A percentile compares a stretch with the other conserved stretches of the same genome.
These are phyloP conservation scores for Wiebesia pumilae DNA, from an alignment of 1,140 invertebrate species.

Conservation along the genomic window DNA sequence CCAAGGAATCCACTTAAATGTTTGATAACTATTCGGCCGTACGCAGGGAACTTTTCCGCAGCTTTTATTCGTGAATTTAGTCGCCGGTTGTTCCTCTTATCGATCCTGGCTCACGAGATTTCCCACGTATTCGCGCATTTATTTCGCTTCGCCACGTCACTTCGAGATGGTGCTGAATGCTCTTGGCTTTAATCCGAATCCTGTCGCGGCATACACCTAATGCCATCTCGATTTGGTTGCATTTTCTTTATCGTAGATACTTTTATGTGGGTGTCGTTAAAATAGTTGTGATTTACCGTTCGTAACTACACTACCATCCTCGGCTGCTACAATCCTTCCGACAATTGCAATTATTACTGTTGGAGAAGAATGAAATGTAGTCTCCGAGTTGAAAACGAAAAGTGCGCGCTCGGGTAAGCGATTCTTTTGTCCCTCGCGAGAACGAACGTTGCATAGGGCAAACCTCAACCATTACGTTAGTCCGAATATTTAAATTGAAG, in stretches of 20 bases:
- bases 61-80: neutral
- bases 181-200: neutral
- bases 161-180: slow-evolving; percentile 62
- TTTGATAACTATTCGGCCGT: neutral
- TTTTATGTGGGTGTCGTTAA: slow-evolving; percentile 32
- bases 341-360: neutral
- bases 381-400: too few relatives aligned
- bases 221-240: slow-evolving; percentile 32
- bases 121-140: slow-evolving; percentile 24
- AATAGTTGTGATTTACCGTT: slow-evolving; percentile 54
- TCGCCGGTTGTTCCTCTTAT: slow-evolving; percentile 52
- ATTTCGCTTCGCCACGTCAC: slow-evolving; percentile 54
- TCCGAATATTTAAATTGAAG: too few relatives aligned
- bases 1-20: neutral
- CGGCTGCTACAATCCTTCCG: neutral
- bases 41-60: neutral
- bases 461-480: too few relatives aligned
- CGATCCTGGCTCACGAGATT: slow-evolving; percentile 54
- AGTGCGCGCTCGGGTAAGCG: too few relatives aligned
- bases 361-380: too few relatives aligned
- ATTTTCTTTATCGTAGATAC: slow-evolving; percentile 10
- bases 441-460: too few relatives aligned
- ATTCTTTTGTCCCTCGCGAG: too few relatives aligned
- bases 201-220: slow-evolving; percentile 15
- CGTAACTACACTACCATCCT: slow-evolving; percentile 23